Conservation (phyloP, 2,797 vertebrate species). For the Distichodus sexfasciatus region DNA sequence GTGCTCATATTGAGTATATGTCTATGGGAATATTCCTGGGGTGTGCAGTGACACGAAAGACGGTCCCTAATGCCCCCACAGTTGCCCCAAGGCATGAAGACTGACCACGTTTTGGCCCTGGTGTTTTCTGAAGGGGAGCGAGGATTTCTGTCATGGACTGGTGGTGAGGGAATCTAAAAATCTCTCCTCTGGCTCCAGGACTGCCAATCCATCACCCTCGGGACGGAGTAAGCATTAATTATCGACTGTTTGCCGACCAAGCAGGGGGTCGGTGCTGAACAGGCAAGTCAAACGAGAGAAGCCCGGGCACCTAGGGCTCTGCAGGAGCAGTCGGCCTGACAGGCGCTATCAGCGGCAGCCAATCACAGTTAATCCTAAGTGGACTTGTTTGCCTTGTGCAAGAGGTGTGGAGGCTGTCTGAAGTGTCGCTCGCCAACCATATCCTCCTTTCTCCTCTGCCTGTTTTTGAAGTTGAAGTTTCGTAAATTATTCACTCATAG, state of each 20-base stretch:
- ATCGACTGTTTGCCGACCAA: constrained; percentile 43
- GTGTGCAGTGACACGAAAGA: constrained; percentile 15
- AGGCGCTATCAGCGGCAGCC: constrained; percentile 34
- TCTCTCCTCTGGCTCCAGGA: constrained; percentile 11
- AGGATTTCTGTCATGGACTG: constrained; percentile 11
- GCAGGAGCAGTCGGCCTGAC: constrained; percentile 13
- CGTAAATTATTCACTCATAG: too few species aligned
- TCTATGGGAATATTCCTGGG: constrained; percentile 25
- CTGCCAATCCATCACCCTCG: constrained; percentile 42
- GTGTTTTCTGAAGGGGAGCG: neutral
- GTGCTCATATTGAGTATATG: constrained; percentile 23
- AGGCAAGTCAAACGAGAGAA: constrained; percentile 28
- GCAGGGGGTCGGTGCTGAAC: constrained; percentile 28
- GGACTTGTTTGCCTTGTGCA: constrained; percentile 31
- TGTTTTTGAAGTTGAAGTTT: neutral
- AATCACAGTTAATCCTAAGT: constrained; percentile 43
- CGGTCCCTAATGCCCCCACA: constrained; percentile 1
- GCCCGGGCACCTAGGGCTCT: neutral
- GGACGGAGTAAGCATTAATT: constrained; percentile 36
- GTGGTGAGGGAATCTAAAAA: constrained; percentile 16
- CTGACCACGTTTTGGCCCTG: neutral
- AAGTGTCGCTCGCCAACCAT: neutral
- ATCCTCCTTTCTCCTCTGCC: neutral
- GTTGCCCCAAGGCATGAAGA: neutral
- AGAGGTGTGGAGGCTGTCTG: constrained; percentile 28